These are phyloP conservation scores for Ladona fulva DNA, from an alignment of 1,140 invertebrate species.

Conservation along the genomic window DNA sequence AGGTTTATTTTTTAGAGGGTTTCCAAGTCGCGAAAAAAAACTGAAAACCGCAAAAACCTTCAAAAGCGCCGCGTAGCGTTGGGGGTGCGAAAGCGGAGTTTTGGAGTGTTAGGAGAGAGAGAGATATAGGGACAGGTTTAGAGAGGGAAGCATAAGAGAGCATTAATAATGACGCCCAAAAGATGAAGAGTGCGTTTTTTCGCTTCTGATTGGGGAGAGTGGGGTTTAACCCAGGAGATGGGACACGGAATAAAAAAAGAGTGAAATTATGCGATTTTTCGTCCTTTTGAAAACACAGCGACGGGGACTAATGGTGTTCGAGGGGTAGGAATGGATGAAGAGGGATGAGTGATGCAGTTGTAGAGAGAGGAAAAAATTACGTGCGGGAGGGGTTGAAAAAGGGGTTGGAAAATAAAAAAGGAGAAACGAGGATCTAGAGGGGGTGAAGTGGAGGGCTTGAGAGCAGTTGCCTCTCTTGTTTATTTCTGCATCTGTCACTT, in stretches of 20 bases:
- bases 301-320: not conserved
- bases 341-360: not conserved
- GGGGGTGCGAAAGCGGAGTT: not conserved
- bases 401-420: too few relatives aligned
- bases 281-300: not conserved
- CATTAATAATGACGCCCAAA: conserved; percentile 1
- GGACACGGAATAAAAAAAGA: not conserved
- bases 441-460: too few relatives aligned
- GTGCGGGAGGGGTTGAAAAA: too few relatives aligned
- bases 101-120: not conserved
- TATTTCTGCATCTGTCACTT: too few relatives aligned
- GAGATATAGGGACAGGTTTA: not conserved
- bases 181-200: not conserved
- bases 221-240: not conserved
- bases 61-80: too few relatives aligned
- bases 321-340: not conserved
- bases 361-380: too few relatives aligned
- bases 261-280: not conserved
- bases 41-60: too few relatives aligned
- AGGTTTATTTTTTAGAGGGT: too few relatives aligned
- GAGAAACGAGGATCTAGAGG: too few relatives aligned
- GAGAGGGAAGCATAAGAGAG: not conserved
- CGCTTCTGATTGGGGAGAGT: too few relatives aligned
- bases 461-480: too few relatives aligned
- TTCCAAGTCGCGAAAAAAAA: too few relatives aligned